These are phyloP conservation scores for Peribatodes rhomboidaria DNA, from an alignment of 2,888 invertebrate genomes.

Conservation along the genomic window DNA sequence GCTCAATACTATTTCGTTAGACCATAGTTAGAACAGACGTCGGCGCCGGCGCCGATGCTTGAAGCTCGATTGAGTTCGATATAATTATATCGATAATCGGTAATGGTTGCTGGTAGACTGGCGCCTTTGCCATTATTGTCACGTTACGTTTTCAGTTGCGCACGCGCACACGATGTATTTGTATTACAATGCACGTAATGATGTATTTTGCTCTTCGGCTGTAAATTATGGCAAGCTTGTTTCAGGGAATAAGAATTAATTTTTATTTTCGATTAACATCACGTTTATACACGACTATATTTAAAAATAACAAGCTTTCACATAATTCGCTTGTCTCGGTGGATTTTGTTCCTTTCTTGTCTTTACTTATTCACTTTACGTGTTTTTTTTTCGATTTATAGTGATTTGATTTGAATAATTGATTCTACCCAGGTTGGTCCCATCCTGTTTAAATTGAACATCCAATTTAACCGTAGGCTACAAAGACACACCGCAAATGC, in stretches of 20 bases:
- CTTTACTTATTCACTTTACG: too few relatives aligned
- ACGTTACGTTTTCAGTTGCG: slow-evolving; percentile 57
- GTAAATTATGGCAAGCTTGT: slow-evolving; percentile 13
- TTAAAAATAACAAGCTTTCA: neutral
- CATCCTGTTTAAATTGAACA: too few relatives aligned
- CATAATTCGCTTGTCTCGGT: neutral
- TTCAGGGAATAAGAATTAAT: too few relatives aligned
- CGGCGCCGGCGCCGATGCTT: slow-evolving; percentile 50
- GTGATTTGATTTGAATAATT: too few relatives aligned
- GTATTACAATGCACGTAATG: slow-evolving; percentile 31
- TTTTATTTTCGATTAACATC: too few relatives aligned
- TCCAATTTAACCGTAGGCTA: too few relatives aligned
- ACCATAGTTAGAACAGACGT: slow-evolving; percentile 54
- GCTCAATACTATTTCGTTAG: slow-evolving; percentile 48
- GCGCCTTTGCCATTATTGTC: slow-evolving; percentile 76
- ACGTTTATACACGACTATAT: neutral
- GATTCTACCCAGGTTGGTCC: too few relatives aligned
- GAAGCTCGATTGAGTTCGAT: slow-evolving; percentile 60
- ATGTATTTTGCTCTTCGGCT: slow-evolving; percentile 22
- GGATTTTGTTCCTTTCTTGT: neutral
- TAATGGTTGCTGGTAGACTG: slow-evolving; percentile 66
- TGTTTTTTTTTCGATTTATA: too few relatives aligned
- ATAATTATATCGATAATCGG: slow-evolving; percentile 72
- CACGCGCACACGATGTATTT: slow-evolving; percentile 37
- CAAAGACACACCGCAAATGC: too few relatives aligned